Evolutionary conservation across 2,888 invertebrate genomes (phyloP).

Genomic region (Pristionchus arcanus): DNA sequence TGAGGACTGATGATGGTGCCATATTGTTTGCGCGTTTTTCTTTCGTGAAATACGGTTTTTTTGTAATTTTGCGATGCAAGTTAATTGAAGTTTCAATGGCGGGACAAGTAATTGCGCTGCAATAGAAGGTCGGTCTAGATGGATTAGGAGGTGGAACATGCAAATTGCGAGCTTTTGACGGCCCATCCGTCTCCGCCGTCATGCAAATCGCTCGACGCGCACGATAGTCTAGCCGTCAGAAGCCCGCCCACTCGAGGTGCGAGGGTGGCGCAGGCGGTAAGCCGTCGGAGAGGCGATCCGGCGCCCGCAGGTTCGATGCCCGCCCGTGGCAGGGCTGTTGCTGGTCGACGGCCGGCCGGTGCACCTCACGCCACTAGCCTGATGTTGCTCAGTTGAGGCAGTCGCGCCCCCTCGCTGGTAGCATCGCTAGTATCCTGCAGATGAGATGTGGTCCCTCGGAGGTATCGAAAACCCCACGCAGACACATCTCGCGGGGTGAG

Average conservation of each 20-base stretch:
- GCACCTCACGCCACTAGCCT: not conserved
- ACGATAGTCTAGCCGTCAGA: not conserved
- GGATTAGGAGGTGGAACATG: too few relatives aligned
- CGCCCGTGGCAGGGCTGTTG: slow-evolving; percentile 6
- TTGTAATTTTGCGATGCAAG: too few relatives aligned
- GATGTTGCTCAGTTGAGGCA: not conserved
- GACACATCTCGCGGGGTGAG: not conserved
- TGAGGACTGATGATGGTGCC: not conserved
- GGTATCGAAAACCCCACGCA: not conserved
- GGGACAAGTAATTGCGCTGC: too few relatives aligned
- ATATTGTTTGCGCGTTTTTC: too few relatives aligned
- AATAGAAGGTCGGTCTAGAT: too few relatives aligned
- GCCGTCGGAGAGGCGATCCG: not conserved
- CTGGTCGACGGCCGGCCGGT: not conserved
- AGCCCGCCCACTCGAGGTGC: not conserved
- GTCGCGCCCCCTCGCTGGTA: not conserved
- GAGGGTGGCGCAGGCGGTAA: slow-evolving; percentile 29
- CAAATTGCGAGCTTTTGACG: too few relatives aligned
- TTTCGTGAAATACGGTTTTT: too few relatives aligned
- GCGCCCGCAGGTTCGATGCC: slow-evolving; percentile 36
- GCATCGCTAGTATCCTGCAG: not conserved
- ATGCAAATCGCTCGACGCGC: not conserved
- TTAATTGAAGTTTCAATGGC: too few relatives aligned
- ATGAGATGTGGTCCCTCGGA: not conserved
- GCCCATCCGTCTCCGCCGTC: too few relatives aligned